Percentiles rank a stretch among this genome's conserved stretches.
Evolutionary conservation across 2,113 vertebrate species (phyloP).

Genomic region (Rhizomys pruinosus): DNA sequence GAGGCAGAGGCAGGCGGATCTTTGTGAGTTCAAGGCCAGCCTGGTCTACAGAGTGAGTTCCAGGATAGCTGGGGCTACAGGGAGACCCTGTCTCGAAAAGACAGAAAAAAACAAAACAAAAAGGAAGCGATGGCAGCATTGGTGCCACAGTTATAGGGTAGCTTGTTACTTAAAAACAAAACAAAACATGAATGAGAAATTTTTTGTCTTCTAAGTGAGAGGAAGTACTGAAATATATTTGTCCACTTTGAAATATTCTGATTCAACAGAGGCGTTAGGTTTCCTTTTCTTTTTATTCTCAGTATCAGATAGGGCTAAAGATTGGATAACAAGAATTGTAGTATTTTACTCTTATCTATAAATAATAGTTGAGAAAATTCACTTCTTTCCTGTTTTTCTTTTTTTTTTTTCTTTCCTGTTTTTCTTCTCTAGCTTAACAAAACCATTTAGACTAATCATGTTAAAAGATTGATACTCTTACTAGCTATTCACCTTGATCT

Average conservation of each 20-base stretch:
- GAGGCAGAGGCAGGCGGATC: too few relatives aligned
- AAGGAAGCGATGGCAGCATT: too few relatives aligned
- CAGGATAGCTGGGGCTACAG: too few relatives aligned
- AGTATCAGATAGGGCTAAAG: not conserved
- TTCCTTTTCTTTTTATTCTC: not conserved
- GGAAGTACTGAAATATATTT: not conserved
- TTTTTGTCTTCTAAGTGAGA: constrained; percentile 23
- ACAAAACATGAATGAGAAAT: not conserved
- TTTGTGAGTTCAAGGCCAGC: too few relatives aligned
- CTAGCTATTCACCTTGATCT: constrained; percentile 45
- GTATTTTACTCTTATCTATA: constrained; percentile 45
- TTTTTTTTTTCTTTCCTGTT: not conserved
- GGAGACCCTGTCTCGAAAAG: too few relatives aligned
- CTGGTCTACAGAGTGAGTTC: too few relatives aligned
- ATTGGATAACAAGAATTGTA: accelerated
- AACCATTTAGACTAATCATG: not conserved
- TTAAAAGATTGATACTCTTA: constrained; percentile 43
- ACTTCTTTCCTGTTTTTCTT: constrained; percentile 49
- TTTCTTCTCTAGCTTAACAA: constrained; percentile 20
- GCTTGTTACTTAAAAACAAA: too few relatives aligned
- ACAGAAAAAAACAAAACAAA: too few relatives aligned
- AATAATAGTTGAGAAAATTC: not conserved
- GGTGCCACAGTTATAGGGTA: too few relatives aligned
- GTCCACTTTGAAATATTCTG: not conserved
- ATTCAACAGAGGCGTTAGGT: constrained; percentile 6